These are phyloP conservation scores for Smittia aterrima DNA, from an alignment of 2,888 invertebrate species.

Conservation along the genomic window DNA sequence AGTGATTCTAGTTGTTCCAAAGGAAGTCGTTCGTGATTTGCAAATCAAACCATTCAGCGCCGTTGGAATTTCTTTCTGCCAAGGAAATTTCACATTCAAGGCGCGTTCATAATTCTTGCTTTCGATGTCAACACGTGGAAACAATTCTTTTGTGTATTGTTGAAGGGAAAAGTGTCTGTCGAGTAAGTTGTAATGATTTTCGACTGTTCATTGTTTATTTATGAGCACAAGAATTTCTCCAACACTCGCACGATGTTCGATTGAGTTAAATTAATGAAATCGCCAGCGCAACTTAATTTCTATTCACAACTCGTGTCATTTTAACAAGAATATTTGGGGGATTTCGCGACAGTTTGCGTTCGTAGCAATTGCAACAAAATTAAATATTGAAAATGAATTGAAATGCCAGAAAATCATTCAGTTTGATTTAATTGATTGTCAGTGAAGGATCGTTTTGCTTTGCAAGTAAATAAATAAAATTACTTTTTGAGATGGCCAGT, in stretches of 20 bases:
- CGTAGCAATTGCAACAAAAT: neutral
- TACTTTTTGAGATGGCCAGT: conserved; percentile 19
- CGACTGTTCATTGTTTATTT: neutral
- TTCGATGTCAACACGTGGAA: neutral
- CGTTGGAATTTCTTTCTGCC: neutral
- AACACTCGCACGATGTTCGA: neutral
- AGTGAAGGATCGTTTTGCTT: neutral
- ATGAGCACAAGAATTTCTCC: neutral
- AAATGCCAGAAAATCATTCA: neutral
- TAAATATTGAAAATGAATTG: neutral
- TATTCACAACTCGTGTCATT: neutral
- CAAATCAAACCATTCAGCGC: neutral
- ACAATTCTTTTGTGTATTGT: neutral
- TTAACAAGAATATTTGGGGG: neutral
- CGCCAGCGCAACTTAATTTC: neutral
- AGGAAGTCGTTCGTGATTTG: neutral
- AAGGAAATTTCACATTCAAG: neutral
- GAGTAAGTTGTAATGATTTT: neutral
- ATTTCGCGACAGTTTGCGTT: neutral
- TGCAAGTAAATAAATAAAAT: neutral
- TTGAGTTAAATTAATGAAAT: neutral
- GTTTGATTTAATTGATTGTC: neutral
- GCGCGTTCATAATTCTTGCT: neutral
- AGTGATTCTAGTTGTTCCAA: neutral
- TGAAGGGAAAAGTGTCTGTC: neutral